Base-by-base conservation (phyloP, 2,888 invertebrate genomes). In the Agonopterix arenella region DNA sequence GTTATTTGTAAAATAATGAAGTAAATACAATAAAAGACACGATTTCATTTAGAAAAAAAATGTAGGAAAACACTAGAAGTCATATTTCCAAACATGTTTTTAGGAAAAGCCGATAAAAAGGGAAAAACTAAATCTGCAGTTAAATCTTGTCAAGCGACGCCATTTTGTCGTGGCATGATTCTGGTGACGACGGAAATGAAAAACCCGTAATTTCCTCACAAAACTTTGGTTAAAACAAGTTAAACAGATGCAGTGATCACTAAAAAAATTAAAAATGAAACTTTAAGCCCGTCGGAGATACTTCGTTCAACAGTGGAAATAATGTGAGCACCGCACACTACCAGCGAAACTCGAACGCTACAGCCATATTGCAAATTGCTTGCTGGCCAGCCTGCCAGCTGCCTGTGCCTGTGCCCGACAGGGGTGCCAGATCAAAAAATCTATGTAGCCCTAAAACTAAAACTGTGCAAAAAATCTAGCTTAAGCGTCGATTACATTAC, bases 111-210 rank as follows among this genome's bases (percentile, higher is more conserved):
- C 62, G 66, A 72, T 72, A 71, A 78, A 81, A 78, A 71, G 65
- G 66, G 73, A 80, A 82, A 84, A 82, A 79, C 76, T 71, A 77
- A 48, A 75, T 84, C 86, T 83, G 83, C 80, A 74, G 77, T 73
- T 84, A 88, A 84, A 84, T 80, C 85, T 86, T 79, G 85, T 80
- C 80, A 84, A 81, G 86, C 80, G 90, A 89, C 90, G 90, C 90
- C 90, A 90, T 90, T 89, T 90, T 90, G 90, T 90, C 84, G 85
- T 84, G 83, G 83, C 84, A 70, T 79, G 84, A 85, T 84, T 78
- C 77, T 89, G 89, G 80, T 89, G 89, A 89, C 89, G 89, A 86
- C 74, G 80, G 76, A 84, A 76, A 79, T 73, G 70, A 84, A 84
- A 84, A 75, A 76, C 64, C 66, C 66, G 66, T 70, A 76, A 74